Conservation (phyloP, 2,888 invertebrate genomes). For the Branchipolynoe longqiensis region DNA sequence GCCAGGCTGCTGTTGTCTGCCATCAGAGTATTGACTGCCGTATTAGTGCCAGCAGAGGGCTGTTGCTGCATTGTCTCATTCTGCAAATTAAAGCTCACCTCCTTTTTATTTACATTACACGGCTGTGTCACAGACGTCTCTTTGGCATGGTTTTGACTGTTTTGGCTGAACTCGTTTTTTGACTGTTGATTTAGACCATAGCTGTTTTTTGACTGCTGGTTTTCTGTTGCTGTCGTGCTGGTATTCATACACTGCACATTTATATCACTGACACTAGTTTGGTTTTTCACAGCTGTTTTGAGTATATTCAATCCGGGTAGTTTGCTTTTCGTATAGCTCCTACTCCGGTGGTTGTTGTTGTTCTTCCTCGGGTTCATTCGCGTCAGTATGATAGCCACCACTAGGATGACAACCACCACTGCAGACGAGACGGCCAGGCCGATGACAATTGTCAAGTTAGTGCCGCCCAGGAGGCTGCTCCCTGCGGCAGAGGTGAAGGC, state of each 20-base stretch:
- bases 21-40: background rate
- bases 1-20: background rate
- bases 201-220: too few relatives aligned
- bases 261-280: background rate
- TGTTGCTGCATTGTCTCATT: background rate
- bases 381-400: constrained; percentile 48
- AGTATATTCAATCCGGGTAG: background rate
- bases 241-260: too few relatives aligned
- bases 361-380: constrained; percentile 14
- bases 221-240: too few relatives aligned
- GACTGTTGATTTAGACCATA: background rate
- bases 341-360: background rate
- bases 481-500: background rate
- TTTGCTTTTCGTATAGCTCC: background rate
- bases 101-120: background rate
- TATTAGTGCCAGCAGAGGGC: background rate
- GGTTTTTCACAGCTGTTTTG: background rate
- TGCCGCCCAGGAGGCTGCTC: constrained; percentile 51
- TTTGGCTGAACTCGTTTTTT: background rate
- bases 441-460: constrained; percentile 55
- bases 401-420: constrained; percentile 39
- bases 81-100: constrained; percentile 42
- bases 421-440: constrained; percentile 49
- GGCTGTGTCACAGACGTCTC: constrained; percentile 4
- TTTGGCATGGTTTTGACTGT: constrained; percentile 24